Conservation (phyloP, 2,888 invertebrate species). For the Nesidiocoris tenuis region DNA sequence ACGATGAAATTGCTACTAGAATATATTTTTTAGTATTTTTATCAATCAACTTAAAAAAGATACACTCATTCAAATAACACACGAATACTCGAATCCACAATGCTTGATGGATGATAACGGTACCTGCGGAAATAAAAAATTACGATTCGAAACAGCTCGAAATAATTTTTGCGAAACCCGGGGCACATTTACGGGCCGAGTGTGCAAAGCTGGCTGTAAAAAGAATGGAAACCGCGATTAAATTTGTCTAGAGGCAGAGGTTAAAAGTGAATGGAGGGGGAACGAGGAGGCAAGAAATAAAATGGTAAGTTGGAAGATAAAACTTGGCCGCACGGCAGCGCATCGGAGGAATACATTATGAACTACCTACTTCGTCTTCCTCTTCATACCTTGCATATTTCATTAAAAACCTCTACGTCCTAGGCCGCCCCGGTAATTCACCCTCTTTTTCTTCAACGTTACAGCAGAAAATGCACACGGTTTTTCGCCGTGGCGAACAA, state of each 20-base stretch:
- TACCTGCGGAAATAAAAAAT: too few species aligned
- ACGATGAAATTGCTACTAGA: too few species aligned
- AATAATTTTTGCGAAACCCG: too few species aligned
- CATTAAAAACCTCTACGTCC: background rate
- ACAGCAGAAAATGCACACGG: background rate
- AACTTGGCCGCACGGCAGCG: background rate
- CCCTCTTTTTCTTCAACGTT: background rate
- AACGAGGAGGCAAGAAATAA: background rate
- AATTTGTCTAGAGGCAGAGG: background rate
- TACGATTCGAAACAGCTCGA: too few species aligned
- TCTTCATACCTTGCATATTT: background rate
- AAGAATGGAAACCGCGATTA: background rate
- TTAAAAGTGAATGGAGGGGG: background rate
- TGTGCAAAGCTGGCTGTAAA: background rate
- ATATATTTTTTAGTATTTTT: too few species aligned
- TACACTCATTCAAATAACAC: too few species aligned
- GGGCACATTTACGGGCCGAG: too few species aligned
- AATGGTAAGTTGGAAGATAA: background rate
- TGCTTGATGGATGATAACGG: too few species aligned
- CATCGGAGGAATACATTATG: background rate
- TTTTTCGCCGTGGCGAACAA: background rate
- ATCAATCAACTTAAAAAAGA: too few species aligned
- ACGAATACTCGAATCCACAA: too few species aligned
- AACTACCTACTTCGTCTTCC: background rate
- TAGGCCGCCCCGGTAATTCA: background rate